These are phyloP conservation scores for Drosophila ercepeae DNA, from an alignment of 1,140 invertebrate genomes.

Conservation along the genomic window DNA sequence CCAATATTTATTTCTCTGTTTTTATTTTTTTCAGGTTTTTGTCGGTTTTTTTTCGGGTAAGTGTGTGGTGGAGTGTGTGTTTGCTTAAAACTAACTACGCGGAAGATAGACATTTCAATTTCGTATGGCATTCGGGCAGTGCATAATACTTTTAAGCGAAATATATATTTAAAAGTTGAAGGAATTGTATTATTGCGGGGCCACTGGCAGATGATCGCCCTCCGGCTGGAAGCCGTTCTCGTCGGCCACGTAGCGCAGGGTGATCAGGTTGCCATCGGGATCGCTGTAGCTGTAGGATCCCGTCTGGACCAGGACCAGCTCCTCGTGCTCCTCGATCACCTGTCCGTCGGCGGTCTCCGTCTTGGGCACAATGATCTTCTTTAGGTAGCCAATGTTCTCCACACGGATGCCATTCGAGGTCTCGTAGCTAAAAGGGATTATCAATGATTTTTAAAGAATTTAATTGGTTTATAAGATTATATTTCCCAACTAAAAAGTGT, in stretches of 20 bases:
- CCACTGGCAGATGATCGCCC: constrained; percentile 87
- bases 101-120: constrained; percentile 45
- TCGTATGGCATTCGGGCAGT: constrained; percentile 58
- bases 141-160: constrained; percentile 54
- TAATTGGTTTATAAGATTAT: too few species aligned
- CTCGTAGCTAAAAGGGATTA: constrained; percentile 85
- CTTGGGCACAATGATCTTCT: constrained; percentile 84
- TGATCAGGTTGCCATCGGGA: constrained; percentile 89
- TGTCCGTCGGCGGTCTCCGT: constrained; percentile 84
- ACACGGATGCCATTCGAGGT: constrained; percentile 87
- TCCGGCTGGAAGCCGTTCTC: constrained; percentile 87
- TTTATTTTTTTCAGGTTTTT: constrained; percentile 46
- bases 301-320: constrained; percentile 86
- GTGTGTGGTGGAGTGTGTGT: constrained; percentile 5
- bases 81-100: constrained; percentile 51
- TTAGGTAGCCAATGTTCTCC: constrained; percentile 86
- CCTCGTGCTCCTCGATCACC: constrained; percentile 84
- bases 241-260: constrained; percentile 90
- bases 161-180: constrained; percentile 8
- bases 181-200: constrained; percentile 76
- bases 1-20: constrained; percentile 38
- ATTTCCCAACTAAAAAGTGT: too few species aligned
- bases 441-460: too few species aligned
- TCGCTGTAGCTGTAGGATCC: constrained; percentile 89
- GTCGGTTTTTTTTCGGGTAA: not conserved